Conservation (phyloP, 2,113 vertebrate genomes). For the Muscicapa adusta region DNA sequence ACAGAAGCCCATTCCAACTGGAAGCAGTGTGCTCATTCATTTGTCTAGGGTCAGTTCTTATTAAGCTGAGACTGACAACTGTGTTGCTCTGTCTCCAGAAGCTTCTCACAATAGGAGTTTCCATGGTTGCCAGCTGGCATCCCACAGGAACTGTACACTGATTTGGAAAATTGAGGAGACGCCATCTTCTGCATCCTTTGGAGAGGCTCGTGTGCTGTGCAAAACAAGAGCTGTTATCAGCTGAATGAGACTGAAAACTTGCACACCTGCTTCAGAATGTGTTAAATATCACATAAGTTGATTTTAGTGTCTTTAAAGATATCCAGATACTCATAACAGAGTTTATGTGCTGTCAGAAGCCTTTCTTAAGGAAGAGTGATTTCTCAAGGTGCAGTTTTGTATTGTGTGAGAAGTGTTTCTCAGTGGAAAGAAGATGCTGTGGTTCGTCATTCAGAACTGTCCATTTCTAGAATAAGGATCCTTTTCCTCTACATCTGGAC, state of each 20-base stretch:
- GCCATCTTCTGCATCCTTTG: neutral
- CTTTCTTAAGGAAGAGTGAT: neutral
- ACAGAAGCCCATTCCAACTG: neutral
- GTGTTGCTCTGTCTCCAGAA: neutral
- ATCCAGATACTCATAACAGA: neutral
- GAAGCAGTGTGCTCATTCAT: neutral
- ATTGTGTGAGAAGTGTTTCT: neutral
- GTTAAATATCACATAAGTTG: neutral
- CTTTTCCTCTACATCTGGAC: neutral
- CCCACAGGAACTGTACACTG: neutral
- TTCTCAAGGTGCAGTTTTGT: neutral
- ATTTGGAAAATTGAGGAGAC: neutral
- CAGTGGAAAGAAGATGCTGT: neutral
- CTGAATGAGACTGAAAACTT: neutral
- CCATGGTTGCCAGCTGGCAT: constrained; percentile 16
- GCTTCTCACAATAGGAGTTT: constrained; percentile 15
- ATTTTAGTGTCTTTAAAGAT: neutral
- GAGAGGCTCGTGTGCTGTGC: neutral
- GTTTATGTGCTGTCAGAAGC: neutral
- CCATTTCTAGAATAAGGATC: neutral
- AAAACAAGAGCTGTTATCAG: neutral
- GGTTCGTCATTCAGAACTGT: neutral
- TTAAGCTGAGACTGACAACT: constrained; percentile 15
- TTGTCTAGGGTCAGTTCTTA: neutral
- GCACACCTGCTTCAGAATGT: neutral